phyloP scores from a whole-genome alignment of 1,140 invertebrate genomes.

The Carcinoscorpius rotundicauda region DNA sequence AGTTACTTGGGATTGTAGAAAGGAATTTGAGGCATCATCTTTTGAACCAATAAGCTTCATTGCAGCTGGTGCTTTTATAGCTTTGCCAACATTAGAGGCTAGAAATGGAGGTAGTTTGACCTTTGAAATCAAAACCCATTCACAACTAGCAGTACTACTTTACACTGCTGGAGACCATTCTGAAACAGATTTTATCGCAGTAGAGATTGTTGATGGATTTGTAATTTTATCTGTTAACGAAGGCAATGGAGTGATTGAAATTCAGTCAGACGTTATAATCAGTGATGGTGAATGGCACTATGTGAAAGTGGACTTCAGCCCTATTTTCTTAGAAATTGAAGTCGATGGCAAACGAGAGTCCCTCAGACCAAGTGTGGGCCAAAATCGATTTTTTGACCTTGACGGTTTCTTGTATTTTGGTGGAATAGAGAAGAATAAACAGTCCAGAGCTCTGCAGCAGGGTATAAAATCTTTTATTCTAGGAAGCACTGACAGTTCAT shows the following conservation, averaged over 20 bases:
- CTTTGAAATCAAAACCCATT: constrained; percentile 67
- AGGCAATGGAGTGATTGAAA: constrained; percentile 46
- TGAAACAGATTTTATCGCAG: constrained; percentile 56
- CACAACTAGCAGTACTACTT: constrained; percentile 57
- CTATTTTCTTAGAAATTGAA: constrained; percentile 51
- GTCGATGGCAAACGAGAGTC: constrained; percentile 47
- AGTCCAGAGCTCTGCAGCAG: constrained; percentile 52
- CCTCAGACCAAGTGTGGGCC: constrained; percentile 48
- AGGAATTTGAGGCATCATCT: constrained; percentile 73
- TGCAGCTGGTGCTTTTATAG: constrained; percentile 33
- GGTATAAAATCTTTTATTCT: constrained; percentile 40
- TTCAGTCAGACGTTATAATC: constrained; percentile 45
- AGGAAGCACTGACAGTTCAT: constrained; percentile 20
- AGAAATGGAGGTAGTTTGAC: constrained; percentile 35
- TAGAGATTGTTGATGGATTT: constrained; percentile 51
- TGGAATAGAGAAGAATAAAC: constrained; percentile 63
- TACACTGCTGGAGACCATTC: constrained; percentile 39
- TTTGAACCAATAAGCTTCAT: constrained; percentile 71
- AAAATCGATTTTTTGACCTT: constrained; percentile 61
- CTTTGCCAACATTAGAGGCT: constrained; percentile 28
- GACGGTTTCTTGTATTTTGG: constrained; percentile 67
- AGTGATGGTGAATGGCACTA: constrained; percentile 77
- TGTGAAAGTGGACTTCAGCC: constrained; percentile 48
- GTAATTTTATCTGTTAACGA: constrained; percentile 55
- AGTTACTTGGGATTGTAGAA: constrained; percentile 71